Conservation (phyloP, 2,888 invertebrate genomes). For the Synergus japonicus region DNA sequence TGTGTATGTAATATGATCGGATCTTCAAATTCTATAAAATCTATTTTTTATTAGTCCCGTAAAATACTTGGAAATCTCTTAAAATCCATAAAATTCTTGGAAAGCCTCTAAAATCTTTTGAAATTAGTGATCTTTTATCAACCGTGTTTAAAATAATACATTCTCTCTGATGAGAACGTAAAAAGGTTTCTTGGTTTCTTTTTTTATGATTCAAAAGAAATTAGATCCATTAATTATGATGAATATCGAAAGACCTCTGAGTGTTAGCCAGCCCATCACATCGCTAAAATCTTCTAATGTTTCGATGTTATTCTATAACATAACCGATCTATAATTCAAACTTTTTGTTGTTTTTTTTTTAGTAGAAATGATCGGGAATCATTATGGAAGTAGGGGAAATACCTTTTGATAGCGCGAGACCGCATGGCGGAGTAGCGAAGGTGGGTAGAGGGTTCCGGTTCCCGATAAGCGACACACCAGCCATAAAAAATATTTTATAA, state of each 20-base stretch:
- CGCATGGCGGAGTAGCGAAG: constrained; percentile 1
- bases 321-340: background rate
- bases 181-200: background rate
- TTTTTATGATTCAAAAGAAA: background rate
- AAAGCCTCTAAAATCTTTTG: no score
- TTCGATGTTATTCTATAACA: background rate
- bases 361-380: background rate
- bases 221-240: background rate
- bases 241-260: background rate
- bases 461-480: background rate
- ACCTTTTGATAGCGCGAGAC: constrained; percentile 21
- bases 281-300: constrained; percentile 8
- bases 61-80: no score
- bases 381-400: constrained; percentile 10
- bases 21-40: no score
- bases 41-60: no score
- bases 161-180: no score
- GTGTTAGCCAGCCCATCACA: background rate
- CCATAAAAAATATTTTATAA: background rate
- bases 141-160: no score
- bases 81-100: no score
- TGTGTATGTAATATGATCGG: no score
- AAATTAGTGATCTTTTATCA: no score
- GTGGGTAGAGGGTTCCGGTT: background rate
- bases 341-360: background rate